These are phyloP conservation scores for Macheiramphus alcinus DNA, from an alignment of 2,113 vertebrate species.

Conservation along the genomic window DNA sequence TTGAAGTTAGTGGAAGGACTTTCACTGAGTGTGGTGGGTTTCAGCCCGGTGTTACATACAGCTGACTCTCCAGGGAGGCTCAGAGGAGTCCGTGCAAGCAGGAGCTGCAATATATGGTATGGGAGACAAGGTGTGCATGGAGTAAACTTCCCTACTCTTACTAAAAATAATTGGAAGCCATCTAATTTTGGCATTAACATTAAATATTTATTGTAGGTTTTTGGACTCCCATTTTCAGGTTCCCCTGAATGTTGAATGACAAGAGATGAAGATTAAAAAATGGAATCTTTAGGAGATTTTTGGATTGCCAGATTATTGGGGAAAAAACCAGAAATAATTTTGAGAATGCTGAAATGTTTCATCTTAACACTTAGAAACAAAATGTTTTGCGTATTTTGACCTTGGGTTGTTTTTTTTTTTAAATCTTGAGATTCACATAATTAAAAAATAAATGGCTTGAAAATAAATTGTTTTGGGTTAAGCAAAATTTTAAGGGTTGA, in stretches of 20 bases:
- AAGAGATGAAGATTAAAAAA: not conserved
- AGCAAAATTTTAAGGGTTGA: not conserved
- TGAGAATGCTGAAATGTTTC: not conserved
- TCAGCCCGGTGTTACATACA: not conserved
- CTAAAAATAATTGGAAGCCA: not conserved
- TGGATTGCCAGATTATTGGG: not conserved
- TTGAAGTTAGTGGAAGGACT: not conserved
- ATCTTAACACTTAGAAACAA: not conserved
- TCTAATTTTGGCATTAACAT: not conserved
- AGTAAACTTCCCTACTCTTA: not conserved
- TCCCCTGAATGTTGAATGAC: not conserved
- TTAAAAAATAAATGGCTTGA: not conserved
- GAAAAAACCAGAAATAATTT: not conserved
- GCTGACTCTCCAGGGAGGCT: not conserved
- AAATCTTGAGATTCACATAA: not conserved
- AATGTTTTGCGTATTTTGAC: not conserved
- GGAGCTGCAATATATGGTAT: not conserved
- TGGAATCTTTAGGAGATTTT: not conserved
- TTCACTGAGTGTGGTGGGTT: not conserved
- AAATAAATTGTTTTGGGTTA: not conserved
- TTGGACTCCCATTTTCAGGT: not conserved
- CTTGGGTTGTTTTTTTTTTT: not conserved
- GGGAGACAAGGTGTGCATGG: not conserved
- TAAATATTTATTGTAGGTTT: not conserved
- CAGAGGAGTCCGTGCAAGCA: not conserved